Conservation (phyloP, 2,797 vertebrate species). For the Spinibarbus caldwelli region DNA sequence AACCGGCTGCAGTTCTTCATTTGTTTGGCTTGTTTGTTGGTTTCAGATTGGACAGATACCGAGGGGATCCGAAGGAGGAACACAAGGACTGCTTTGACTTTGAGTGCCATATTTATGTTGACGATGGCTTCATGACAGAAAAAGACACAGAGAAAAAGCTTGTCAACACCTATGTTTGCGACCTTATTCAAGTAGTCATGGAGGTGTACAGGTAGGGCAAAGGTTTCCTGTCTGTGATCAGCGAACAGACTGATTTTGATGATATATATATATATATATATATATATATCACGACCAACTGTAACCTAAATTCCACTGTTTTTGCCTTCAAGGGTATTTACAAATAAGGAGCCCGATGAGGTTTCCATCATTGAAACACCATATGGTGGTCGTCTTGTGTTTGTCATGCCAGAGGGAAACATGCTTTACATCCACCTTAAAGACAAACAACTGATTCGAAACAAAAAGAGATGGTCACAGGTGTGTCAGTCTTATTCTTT, state of each 20-base stretch:
- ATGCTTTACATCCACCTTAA: constrained; percentile 82
- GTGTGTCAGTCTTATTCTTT: constrained; percentile 56
- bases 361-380: constrained; percentile 79
- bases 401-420: constrained; percentile 82
- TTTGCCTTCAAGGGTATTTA: constrained; percentile 73
- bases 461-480: constrained; percentile 88
- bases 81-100: constrained; percentile 82
- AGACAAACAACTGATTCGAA: constrained; percentile 79
- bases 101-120: constrained; percentile 81
- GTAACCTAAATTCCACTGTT: not conserved
- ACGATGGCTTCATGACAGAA: constrained; percentile 77
- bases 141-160: constrained; percentile 66
- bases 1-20: not conserved
- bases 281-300: too few species aligned
- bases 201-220: constrained; percentile 78
- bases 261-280: too few species aligned
- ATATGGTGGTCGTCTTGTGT: constrained; percentile 80
- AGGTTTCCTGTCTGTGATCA: not conserved
- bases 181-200: constrained; percentile 75
- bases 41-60: constrained; percentile 81
- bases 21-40: not conserved
- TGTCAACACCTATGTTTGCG: constrained; percentile 77
- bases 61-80: constrained; percentile 77
- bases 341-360: constrained; percentile 83
- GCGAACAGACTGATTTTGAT: too few species aligned